phyloP scores from a whole-genome alignment of 2,888 invertebrate genomes.

The Zhuqinia jingwanae region DNA sequence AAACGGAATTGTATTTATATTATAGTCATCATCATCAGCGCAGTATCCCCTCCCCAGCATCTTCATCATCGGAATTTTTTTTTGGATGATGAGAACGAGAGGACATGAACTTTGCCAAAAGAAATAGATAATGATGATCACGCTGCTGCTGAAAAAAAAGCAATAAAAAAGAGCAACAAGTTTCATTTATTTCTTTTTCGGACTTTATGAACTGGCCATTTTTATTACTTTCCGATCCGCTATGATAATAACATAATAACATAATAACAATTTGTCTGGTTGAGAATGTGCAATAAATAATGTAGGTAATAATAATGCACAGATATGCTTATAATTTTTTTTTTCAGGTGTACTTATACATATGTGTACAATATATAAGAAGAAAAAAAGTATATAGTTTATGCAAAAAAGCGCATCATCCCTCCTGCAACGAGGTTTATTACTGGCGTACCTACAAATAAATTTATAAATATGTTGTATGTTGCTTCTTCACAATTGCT shows the following conservation, averaged over 20 bases:
- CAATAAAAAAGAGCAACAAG: constrained; percentile 60
- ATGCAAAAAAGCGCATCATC: constrained; percentile 32
- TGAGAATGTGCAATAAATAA: constrained; percentile 49
- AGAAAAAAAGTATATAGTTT: neutral
- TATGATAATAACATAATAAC: too few species aligned
- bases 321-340: neutral
- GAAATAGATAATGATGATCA: constrained; percentile 17
- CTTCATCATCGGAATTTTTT: neutral
- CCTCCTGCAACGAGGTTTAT: constrained; percentile 53
- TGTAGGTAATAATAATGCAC: constrained; percentile 21
- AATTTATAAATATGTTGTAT: constrained; percentile 20
- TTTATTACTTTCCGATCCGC: constrained; percentile 69
- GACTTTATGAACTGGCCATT: constrained; percentile 44
- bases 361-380: too few species aligned
- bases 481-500: too few species aligned
- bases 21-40: too few species aligned
- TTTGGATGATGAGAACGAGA: constrained; percentile 20
- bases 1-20: too few species aligned
- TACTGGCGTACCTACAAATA: constrained; percentile 36
- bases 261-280: constrained; percentile 70
- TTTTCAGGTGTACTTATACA: neutral
- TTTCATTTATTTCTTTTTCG: constrained; percentile 48
- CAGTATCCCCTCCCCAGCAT: neutral
- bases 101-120: constrained; percentile 73
- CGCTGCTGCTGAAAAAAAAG: neutral